Evolutionary conservation across 2,113 vertebrate genomes (phyloP).

Genomic region (Cyanoramphus novaezelandiae): DNA sequence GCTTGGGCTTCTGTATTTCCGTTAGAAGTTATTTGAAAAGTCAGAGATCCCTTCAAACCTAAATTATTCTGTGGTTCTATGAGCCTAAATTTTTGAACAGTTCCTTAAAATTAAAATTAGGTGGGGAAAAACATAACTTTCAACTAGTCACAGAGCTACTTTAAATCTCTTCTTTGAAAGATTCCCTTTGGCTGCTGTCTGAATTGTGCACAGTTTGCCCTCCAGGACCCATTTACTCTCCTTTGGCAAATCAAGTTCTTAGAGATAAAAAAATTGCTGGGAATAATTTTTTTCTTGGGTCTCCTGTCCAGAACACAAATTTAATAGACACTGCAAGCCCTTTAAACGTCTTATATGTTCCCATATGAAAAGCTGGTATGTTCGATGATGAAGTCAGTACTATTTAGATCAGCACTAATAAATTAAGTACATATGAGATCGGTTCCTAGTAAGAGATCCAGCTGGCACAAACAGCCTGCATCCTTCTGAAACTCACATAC

Average conservation of each 20-base stretch:
- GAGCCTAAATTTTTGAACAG: constrained; percentile 52
- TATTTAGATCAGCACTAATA: neutral
- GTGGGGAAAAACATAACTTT: constrained; percentile 21
- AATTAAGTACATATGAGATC: neutral
- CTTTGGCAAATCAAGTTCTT: neutral
- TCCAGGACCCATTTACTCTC: neutral
- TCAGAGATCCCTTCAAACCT: constrained; percentile 28
- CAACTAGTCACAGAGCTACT: constrained; percentile 40
- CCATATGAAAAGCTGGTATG: neutral
- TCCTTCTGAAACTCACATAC: neutral
- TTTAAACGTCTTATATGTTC: neutral
- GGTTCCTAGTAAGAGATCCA: neutral
- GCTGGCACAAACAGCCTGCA: neutral
- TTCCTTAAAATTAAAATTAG: constrained; percentile 56
- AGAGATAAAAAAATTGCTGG: neutral
- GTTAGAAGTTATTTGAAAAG: constrained; percentile 36
- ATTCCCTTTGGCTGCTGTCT: constrained; percentile 1
- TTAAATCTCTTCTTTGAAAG: constrained; percentile 48
- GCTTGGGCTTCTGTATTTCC: neutral
- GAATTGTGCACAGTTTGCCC: constrained; percentile 13
- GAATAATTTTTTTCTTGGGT: neutral
- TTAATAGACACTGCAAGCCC: neutral
- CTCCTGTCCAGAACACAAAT: neutral
- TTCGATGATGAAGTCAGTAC: neutral
- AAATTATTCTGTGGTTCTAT: constrained; percentile 32